Conservation (phyloP, 1,140 invertebrate species). For the Cataglyphis hispanica region DNA sequence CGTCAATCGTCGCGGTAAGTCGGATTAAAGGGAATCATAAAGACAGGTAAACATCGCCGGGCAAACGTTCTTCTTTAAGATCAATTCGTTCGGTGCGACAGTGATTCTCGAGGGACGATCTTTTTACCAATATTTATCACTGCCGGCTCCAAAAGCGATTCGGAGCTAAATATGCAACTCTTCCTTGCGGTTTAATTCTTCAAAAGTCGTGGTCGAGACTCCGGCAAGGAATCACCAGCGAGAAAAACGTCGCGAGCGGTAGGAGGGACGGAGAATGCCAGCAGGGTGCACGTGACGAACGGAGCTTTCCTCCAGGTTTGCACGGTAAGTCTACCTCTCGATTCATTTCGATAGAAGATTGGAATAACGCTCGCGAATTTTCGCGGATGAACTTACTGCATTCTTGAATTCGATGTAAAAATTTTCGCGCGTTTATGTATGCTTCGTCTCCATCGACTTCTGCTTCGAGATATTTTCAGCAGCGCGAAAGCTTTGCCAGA, state of each 20-base stretch:
- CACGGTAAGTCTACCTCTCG: conserved; percentile 61
- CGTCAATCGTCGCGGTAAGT: neutral
- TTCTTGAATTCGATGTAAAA: neutral
- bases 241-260: conserved; percentile 27
- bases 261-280: conserved; percentile 64
- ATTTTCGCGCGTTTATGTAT: neutral
- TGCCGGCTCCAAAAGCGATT: conserved; percentile 5
- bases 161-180: conserved; percentile 32
- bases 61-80: neutral
- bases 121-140: neutral
- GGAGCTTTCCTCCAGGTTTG: conserved; percentile 70
- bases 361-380: conserved; percentile 2
- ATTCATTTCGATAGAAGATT: neutral
- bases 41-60: neutral
- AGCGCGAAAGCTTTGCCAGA: conserved; percentile 17
- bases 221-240: conserved; percentile 21
- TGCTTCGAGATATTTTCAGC: conserved; percentile 21
- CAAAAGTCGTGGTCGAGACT: neutral
- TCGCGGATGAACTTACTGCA: neutral
- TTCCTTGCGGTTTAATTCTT: neutral
- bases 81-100: neutral
- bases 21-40: neutral
- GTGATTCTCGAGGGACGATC: conserved; percentile 23
- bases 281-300: conserved; percentile 73
- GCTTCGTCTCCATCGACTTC: conserved; percentile 29